Base-by-base conservation (phyloP, 2,797 vertebrate species). In the Anas flavirostris region DNA sequence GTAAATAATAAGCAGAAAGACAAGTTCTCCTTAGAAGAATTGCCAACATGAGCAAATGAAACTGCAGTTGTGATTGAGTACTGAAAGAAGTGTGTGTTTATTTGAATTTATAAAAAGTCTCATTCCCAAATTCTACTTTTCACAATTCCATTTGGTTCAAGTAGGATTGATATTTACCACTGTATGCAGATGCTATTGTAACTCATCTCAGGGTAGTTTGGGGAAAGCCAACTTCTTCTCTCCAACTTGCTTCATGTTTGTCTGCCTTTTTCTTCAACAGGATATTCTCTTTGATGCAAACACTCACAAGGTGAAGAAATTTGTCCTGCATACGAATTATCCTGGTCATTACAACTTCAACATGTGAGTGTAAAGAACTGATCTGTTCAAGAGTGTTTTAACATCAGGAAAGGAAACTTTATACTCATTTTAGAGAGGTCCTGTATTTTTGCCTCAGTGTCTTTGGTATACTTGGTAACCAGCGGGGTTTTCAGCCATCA, bases 261-360 rank as follows among this genome's bases (percentile, higher is more conserved):
- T 72, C 29, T 93, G 14, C n/a, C 28, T 63, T 79, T 59, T 88
- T 63, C 86, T 95, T 91, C 95, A 81, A 81, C 94, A 99, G 99
- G 99, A 99, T 90, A 99, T 99, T 98, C 98, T 99, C 82, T 99
- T 99, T 97, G 99, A 99, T 96, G 99, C 99, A 28, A 99, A 99
- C 86, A 99, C 98, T 96, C 99, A 99, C 97, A 98, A 99, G 97
- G 99, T 99, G 86, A 99, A 99, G 98, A 99, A 99, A 97, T 99
- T 99, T 97, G 99, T 99, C 93, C 98, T 99, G 76, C 99, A 99
- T 68, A 99, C 99, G 87, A 99, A 99, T 98, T 99, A 98, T 75
- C 99, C 99, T 10, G 99, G 99, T 94, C 99, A 99, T 98, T 99
- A 99, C 98, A 99, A 99, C 98, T 99, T 99, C 86, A 99, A 99